Conservation (phyloP, 1,140 invertebrate genomes). For the Whitmania pigra region DNA sequence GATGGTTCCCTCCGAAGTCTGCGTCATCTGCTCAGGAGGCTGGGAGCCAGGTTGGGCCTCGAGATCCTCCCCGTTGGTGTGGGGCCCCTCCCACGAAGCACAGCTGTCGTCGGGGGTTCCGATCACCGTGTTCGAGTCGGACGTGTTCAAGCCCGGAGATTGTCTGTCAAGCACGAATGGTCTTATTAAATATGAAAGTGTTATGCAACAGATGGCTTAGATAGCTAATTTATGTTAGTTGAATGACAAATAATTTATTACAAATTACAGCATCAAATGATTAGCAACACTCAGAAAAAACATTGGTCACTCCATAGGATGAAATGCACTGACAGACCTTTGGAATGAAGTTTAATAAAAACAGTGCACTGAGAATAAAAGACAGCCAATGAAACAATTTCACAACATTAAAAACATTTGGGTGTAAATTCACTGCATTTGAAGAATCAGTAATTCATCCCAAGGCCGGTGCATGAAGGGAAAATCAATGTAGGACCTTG, state of each 20-base stretch:
- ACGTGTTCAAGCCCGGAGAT: not conserved
- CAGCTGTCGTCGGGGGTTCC: constrained; percentile 14
- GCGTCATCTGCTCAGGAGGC: not conserved
- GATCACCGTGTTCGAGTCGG: constrained; percentile 1
- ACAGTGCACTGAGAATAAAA: too few species aligned
- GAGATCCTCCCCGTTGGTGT: not conserved
- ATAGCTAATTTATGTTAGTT: not conserved
- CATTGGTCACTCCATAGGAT: not conserved
- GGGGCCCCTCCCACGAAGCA: constrained; percentile 13
- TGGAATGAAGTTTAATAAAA: too few species aligned
- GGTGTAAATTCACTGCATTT: too few species aligned
- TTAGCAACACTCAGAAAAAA: not conserved
- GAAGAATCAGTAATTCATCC: too few species aligned
- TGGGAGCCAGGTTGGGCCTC: not conserved
- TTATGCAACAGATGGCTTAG: not conserved
- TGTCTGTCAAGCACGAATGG: not conserved
- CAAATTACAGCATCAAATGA: not conserved
- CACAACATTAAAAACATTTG: too few species aligned
- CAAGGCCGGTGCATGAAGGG: too few species aligned
- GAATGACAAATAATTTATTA: not conserved
- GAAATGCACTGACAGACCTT: not conserved
- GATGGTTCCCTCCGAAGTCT: not conserved
- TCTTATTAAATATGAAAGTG: not conserved
- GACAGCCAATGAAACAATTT: too few species aligned
- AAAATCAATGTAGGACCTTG: too few species aligned